Evolutionary conservation across 2,113 vertebrate species (phyloP), one percentile per base, ranked within the genome.

Genomic region (Pteropus alecto): DNA sequence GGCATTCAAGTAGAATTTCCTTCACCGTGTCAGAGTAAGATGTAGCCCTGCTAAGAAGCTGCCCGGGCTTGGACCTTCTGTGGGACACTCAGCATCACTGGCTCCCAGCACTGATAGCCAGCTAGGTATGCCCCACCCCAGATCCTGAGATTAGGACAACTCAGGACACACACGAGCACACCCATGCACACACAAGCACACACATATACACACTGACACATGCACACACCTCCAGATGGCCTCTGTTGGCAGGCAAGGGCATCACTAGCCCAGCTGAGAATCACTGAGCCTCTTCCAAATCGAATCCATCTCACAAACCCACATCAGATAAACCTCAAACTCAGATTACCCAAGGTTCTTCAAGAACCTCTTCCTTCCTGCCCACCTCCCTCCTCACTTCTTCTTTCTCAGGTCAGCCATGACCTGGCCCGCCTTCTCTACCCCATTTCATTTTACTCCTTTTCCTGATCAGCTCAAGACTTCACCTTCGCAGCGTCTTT

Each of bases 31-130:
- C 24, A 70, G 58, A 81, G 4, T 0, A 8, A 73, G 70, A 58
- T 51, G 28, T 5, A 35, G 51, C 7, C 22, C 51, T 33, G 41
- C 54, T 2, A 12, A 18, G 76, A 38, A 54, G 73, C 43, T 12
- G 5, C 6, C 63, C 87, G 41, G 22, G 14, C 67, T 84, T 41
- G 46, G 24, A 9, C 26, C 7, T 10, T 35, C 4, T 2, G 38
- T 0, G 0, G 7, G 2, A 15, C 6, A 24, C 0, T 63, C 48
- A 43, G 58, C 7, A 26, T 7, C 7, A 24, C 43, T 35, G n/a
- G 14, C 46, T 73, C 46, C 30, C 5, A n/a, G 33, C 18, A 43
- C 16, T 0, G 18, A 60, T 26, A 4, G 8, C 58, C 30, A 38
- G 14, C 26, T 15, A 21, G 26, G 33, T 35, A 3, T 15, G 41